phyloP scores from a whole-genome alignment of 2,888 invertebrate genomes.

The Bursaphelenchus okinawaensis region DNA sequence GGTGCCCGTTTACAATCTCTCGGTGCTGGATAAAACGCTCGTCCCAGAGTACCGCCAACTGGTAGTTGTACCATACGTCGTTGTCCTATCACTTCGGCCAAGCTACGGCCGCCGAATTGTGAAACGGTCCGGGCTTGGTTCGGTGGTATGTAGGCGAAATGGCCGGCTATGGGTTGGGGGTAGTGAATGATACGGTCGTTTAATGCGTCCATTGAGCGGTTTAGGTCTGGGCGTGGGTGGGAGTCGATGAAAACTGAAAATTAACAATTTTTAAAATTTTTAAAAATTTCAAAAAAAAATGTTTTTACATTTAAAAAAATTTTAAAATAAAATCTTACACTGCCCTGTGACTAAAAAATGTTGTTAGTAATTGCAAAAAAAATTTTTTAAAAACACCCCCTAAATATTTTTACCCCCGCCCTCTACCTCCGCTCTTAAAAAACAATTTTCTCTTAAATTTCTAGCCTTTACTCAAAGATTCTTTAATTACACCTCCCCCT shows the following conservation, averaged over 20 bases:
- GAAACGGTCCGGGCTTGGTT: not conserved
- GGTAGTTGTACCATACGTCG: not conserved
- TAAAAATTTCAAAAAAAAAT: too few relatives aligned
- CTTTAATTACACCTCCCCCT: too few relatives aligned
- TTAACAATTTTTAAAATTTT: not conserved
- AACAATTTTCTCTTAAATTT: too few relatives aligned
- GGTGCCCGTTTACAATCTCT: not conserved
- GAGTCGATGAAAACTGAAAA: conserved; percentile 18
- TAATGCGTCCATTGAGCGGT: conserved; percentile 30
- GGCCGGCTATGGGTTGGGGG: not conserved
- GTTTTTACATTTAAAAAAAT: too few relatives aligned
- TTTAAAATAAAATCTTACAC: too few relatives aligned
- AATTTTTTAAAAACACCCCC: too few relatives aligned
- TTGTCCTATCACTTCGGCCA: not conserved
- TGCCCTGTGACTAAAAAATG: too few relatives aligned
- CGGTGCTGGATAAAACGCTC: not conserved
- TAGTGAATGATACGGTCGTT: conserved; percentile 26
- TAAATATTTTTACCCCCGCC: too few relatives aligned
- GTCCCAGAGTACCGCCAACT: not conserved
- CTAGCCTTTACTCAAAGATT: too few relatives aligned
- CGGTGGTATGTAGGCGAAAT: conserved; percentile 7
- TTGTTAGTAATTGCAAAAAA: too few relatives aligned
- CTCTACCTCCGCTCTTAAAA: too few relatives aligned
- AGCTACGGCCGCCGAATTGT: not conserved
- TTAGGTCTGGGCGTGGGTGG: conserved; percentile 10